Conservation (phyloP, 2,797 vertebrate species). For the Synaphobranchus kaupii region DNA sequence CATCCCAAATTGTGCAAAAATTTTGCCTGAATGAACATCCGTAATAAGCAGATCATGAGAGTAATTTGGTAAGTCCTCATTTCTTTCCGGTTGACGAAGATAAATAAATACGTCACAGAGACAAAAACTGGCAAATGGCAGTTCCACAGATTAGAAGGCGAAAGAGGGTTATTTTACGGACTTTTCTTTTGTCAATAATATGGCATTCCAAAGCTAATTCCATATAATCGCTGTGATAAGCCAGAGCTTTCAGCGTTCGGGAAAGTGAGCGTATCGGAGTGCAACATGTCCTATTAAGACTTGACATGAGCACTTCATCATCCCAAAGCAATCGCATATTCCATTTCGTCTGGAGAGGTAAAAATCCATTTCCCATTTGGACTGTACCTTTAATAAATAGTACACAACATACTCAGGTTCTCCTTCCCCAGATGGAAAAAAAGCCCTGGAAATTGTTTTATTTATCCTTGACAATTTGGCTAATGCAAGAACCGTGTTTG, state of each 20-base stretch:
- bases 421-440: slow-evolving; percentile 30
- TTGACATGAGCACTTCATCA: slow-evolving; percentile 72
- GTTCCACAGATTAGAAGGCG: not conserved
- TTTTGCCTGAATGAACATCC: slow-evolving; percentile 29
- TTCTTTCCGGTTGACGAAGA: slow-evolving; percentile 25
- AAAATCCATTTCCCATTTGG: slow-evolving; percentile 68
- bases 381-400: slow-evolving; percentile 69
- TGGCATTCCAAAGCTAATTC: slow-evolving; percentile 53
- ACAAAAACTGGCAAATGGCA: not conserved
- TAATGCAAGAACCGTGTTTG: slow-evolving; percentile 80
- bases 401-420: slow-evolving; percentile 42
- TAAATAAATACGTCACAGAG: slow-evolving; percentile 28
- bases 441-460: slow-evolving; percentile 64
- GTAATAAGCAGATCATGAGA: slow-evolving; percentile 14
- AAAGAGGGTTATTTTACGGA: slow-evolving; percentile 33
- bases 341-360: slow-evolving; percentile 59
- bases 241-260: slow-evolving; percentile 53
- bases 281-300: slow-evolving; percentile 70
- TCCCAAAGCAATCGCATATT: slow-evolving; percentile 73
- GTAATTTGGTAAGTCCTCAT: slow-evolving; percentile 37
- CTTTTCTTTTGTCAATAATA: slow-evolving; percentile 19
- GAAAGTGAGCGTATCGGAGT: slow-evolving; percentile 67
- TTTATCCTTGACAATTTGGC: slow-evolving; percentile 75
- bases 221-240: slow-evolving; percentile 52
- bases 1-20: slow-evolving; percentile 30